phyloP scores from a whole-genome alignment of 2,113 vertebrate species.

The Cnemophilus loriae region DNA sequence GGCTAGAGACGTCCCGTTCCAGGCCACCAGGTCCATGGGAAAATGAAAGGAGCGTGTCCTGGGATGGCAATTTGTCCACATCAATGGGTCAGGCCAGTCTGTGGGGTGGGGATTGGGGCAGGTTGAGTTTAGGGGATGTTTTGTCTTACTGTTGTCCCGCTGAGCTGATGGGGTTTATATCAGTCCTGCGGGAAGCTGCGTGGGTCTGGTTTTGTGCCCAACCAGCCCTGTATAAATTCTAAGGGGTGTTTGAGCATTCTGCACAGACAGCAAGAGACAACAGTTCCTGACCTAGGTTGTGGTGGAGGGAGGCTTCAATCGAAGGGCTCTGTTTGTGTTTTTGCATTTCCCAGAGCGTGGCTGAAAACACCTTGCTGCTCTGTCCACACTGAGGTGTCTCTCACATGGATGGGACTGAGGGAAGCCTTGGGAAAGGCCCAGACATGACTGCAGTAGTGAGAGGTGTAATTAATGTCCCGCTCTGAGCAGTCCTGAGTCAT shows the following conservation, averaged over 20 bases:
- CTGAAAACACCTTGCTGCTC: not conserved
- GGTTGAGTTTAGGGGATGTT: not conserved
- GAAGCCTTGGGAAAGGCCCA: not conserved
- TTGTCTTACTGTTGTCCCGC: not conserved
- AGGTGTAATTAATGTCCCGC: not conserved
- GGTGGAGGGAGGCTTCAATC: not conserved
- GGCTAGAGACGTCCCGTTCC: not conserved
- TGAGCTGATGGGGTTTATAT: not conserved
- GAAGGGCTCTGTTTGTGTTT: not conserved
- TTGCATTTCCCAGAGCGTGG: not conserved
- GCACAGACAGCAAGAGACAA: rapidly evolving
- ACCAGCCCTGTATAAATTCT: rapidly evolving
- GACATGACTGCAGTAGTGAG: rapidly evolving
- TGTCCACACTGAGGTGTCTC: not conserved
- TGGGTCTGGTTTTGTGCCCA: not conserved
- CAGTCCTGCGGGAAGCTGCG: not conserved
- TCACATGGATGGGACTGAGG: rapidly evolving
- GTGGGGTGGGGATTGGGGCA: rapidly evolving
- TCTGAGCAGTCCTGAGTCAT: not conserved
- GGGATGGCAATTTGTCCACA: not conserved
- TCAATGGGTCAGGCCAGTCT: not conserved
- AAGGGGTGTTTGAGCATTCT: not conserved
- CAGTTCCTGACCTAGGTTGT: rapidly evolving
- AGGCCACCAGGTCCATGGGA: not conserved
- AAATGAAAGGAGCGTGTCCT: rapidly evolving